These are phyloP conservation scores for Eupeodes luniger DNA, from an alignment of 2,888 invertebrate species.

Conservation along the genomic window DNA sequence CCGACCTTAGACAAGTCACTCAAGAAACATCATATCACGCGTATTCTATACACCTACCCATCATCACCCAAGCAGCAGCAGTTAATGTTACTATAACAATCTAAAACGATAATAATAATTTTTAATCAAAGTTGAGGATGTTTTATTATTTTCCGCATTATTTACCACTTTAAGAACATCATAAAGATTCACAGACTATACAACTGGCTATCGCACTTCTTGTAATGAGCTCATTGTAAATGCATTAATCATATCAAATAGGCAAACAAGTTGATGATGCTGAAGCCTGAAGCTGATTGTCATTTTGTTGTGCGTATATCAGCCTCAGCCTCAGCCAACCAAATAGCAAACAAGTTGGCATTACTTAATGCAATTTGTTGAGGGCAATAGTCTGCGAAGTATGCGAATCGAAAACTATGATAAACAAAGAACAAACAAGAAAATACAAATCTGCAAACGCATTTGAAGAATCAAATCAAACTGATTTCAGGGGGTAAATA, in stretches of 20 bases:
- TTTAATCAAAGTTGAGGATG: constrained; percentile 62
- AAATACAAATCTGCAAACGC: neutral
- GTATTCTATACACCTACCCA: neutral
- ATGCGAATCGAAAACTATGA: constrained; percentile 37
- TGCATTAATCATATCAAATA: constrained; percentile 75
- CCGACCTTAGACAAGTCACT: constrained; percentile 29
- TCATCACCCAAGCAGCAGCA: neutral
- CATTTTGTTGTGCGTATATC: constrained; percentile 61
- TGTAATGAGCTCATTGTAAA: constrained; percentile 76
- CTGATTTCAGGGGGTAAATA: constrained; percentile 32
- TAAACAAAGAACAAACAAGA: neutral
- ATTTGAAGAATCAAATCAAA: constrained; percentile 33
- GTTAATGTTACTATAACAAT: neutral
- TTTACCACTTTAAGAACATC: constrained; percentile 67
- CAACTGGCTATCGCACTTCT: constrained; percentile 71
- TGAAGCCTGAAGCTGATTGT: constrained; percentile 59
- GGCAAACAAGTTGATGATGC: constrained; percentile 67
- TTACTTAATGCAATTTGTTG: constrained; percentile 72
- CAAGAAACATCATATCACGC: neutral
- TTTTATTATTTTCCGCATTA: constrained; percentile 69
- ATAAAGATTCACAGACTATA: constrained; percentile 3
- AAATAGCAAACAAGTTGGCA: constrained; percentile 64
- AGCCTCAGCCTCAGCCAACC: neutral
- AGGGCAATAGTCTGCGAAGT: constrained; percentile 68
- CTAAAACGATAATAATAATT: constrained; percentile 49